These are phyloP conservation scores for Zaprionus capensis DNA, from an alignment of 1,140 invertebrate species.

Conservation along the genomic window DNA sequence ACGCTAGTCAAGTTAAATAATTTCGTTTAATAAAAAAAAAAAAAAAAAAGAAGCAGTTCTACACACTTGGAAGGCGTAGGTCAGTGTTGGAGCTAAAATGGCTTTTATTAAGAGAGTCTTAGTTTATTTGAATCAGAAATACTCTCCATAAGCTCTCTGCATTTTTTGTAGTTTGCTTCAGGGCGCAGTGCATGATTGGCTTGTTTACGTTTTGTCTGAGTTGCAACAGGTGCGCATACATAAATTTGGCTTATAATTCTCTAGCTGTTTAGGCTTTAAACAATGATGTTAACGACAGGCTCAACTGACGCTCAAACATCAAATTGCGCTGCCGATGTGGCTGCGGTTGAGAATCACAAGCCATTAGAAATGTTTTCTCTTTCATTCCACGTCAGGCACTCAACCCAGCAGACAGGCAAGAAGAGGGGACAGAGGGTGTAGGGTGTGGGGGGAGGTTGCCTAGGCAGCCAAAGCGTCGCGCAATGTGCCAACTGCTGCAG, in stretches of 20 bases:
- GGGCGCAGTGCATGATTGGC: not conserved
- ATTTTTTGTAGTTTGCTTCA: constrained; percentile 2
- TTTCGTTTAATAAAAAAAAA: too few relatives aligned
- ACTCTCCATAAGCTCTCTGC: too few relatives aligned
- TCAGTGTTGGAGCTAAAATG: too few relatives aligned
- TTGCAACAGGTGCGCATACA: not conserved
- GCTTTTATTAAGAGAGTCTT: too few relatives aligned
- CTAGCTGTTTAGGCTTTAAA: not conserved
- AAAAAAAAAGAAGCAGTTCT: too few relatives aligned
- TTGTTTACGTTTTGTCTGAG: not conserved
- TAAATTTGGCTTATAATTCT: constrained; percentile 9
- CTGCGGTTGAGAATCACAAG: constrained; percentile 10
- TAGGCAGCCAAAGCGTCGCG: constrained; percentile 36
- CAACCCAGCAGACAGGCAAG: constrained; percentile 36
- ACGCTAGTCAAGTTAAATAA: too few relatives aligned
- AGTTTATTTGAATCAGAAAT: too few relatives aligned
- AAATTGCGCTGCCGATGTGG: not conserved
- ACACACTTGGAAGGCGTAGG: too few relatives aligned
- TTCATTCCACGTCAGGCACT: constrained; percentile 29
- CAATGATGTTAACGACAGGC: not conserved
- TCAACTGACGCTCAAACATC: not conserved
- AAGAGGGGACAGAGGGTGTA: constrained; percentile 38
- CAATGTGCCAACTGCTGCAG: constrained; percentile 23
- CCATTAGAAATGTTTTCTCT: constrained; percentile 45
- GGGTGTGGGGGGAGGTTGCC: constrained; percentile 33